Evolutionary conservation across 35 echinoderm and acorn worm species (phyloP).

Genomic region (Stichopus chloronotus): DNA sequence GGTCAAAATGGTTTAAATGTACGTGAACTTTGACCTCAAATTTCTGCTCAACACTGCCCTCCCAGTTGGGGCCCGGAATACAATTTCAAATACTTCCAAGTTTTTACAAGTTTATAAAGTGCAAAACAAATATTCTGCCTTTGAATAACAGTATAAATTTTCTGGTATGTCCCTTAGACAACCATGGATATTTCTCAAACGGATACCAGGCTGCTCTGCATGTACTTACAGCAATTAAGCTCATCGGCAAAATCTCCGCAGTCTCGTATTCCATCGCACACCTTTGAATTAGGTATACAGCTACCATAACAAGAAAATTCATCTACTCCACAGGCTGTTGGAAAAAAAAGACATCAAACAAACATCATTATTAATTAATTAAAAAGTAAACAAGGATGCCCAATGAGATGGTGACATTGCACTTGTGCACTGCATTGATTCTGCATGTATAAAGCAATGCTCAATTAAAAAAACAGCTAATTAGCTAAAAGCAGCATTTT

Average conservation of each 20-base stretch:
- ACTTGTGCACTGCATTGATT: neutral
- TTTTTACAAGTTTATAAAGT: no score
- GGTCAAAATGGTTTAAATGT: no score
- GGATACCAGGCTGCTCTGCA: neutral
- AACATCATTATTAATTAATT: neutral
- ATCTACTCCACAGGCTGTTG: neutral
- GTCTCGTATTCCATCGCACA: slow-evolving; percentile 13
- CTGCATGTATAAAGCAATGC: neutral
- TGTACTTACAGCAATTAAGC: slow-evolving; percentile 16
- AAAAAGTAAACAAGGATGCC: neutral
- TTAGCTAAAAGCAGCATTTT: neutral
- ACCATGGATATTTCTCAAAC: neutral
- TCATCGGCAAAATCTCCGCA: neutral
- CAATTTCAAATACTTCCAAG: no score
- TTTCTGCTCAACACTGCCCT: no score
- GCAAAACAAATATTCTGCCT: no score
- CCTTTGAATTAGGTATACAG: neutral
- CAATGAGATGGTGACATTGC: neutral
- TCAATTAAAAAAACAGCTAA: neutral
- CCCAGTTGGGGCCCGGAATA: no score
- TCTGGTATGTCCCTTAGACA: neutral
- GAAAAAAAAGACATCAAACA: neutral
- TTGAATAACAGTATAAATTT: neutral
- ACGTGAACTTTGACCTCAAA: no score
- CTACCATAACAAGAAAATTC: neutral